Conservation (phyloP, 2,797 vertebrate genomes). For the Ispidina lecontei region DNA sequence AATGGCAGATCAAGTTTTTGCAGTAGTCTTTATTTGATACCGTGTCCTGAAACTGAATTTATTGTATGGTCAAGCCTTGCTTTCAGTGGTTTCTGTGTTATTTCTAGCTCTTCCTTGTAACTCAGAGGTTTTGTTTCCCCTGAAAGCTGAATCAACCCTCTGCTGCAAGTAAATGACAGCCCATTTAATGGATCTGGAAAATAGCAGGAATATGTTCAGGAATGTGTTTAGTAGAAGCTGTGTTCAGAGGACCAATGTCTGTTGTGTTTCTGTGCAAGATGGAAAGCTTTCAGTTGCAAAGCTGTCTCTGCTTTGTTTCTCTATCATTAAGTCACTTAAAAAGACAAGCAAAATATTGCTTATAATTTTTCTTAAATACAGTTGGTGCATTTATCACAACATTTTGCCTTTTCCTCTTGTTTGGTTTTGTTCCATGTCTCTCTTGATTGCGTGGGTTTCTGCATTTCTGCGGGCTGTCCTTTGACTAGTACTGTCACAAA, state of each 20-base stretch:
- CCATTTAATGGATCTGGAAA: background rate
- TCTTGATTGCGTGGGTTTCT: constrained; percentile 49
- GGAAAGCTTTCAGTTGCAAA: background rate
- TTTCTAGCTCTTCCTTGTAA: background rate
- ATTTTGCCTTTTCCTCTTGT: constrained; percentile 55
- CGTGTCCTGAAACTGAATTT: background rate
- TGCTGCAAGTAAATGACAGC: background rate
- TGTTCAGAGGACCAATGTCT: background rate
- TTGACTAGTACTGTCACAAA: constrained; percentile 37
- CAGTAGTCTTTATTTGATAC: background rate
- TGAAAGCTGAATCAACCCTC: background rate
- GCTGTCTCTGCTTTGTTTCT: constrained; percentile 11
- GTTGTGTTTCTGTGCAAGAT: background rate
- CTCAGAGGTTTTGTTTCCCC: background rate
- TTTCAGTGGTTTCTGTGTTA: background rate
- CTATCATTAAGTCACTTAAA: constrained; percentile 32
- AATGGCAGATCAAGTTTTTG: background rate
- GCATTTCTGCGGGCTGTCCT: constrained; percentile 23
- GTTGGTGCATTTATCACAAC: constrained; percentile 60
- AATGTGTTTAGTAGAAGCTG: background rate
- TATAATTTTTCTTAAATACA: constrained; percentile 63
- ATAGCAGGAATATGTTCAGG: background rate
- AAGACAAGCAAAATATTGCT: constrained; percentile 54
- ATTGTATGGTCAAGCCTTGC: background rate
- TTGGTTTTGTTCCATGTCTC: constrained; percentile 44